Conservation (phyloP, 2,888 invertebrate genomes). For the Drosophila lacicola region DNA sequence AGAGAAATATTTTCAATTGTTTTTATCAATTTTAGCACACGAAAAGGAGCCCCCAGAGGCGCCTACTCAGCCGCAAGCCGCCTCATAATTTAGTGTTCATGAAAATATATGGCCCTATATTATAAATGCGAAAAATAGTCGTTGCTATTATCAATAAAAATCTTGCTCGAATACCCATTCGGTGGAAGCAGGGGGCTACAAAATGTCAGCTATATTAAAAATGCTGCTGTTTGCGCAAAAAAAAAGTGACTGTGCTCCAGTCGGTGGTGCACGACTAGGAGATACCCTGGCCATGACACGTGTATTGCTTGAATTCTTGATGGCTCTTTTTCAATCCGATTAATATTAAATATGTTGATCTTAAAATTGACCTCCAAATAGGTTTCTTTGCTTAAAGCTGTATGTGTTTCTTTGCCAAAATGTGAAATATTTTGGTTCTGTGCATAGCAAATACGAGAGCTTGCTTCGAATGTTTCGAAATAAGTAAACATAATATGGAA, state of each 20-base stretch:
- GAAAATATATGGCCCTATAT: constrained; percentile 72
- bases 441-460: no score
- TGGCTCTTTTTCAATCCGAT: no score
- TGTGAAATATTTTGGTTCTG: no score
- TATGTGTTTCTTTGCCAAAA: no score
- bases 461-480: no score
- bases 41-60: constrained; percentile 19
- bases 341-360: no score
- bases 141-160: constrained; percentile 66
- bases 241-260: constrained; percentile 16
- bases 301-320: no score
- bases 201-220: constrained; percentile 76
- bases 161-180: constrained; percentile 9
- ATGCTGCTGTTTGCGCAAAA: constrained; percentile 78
- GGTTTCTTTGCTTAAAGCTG: no score
- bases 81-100: constrained; percentile 76
- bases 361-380: no score
- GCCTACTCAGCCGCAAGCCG: constrained; percentile 52
- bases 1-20: constrained; percentile 25
- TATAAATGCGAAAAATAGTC: constrained; percentile 79
- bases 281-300: not conserved
- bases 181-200: constrained; percentile 8
- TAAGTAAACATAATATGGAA: no score
- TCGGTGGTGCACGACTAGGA: not conserved
- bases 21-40: constrained; percentile 27